Conservation (phyloP, 1,140 invertebrate genomes). For the Drosophila malerkotliana region DNA sequence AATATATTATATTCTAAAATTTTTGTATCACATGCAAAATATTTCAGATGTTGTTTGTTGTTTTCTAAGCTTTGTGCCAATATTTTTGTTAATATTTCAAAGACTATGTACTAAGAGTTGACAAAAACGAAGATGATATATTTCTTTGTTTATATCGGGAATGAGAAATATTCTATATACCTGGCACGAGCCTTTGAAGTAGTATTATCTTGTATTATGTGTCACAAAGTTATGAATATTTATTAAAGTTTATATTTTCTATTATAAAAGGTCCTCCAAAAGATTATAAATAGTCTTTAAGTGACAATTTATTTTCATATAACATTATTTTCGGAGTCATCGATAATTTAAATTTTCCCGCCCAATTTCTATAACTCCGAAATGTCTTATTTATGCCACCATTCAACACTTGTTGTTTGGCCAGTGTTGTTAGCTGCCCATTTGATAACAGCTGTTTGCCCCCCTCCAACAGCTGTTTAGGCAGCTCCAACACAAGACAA, state of each 20-base stretch:
- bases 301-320: too few species aligned
- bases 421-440: conserved; percentile 15
- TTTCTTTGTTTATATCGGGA: not conserved
- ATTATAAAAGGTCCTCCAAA: not conserved
- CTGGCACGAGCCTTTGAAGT: too few species aligned
- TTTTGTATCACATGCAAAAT: conserved; percentile 36
- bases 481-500: not conserved
- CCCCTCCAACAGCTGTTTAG: conserved; percentile 23
- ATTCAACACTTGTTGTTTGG: conserved; percentile 34
- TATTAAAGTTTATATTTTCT: too few species aligned
- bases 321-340: too few species aligned
- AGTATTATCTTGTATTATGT: too few species aligned
- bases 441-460: conserved; percentile 6
- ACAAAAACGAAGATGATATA: not conserved
- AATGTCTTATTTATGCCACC: not conserved
- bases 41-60: conserved; percentile 14
- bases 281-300: not conserved
- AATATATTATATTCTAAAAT: conserved; percentile 47
- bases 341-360: conserved; percentile 10
- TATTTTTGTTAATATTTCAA: conserved; percentile 12
- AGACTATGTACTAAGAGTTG: not conserved
- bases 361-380: not conserved
- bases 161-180: too few species aligned
- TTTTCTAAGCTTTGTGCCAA: not conserved
- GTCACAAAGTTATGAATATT: too few species aligned